Evolutionary conservation across 2,797 vertebrate species (phyloP).

Genomic region (Tangara arthus): DNA sequence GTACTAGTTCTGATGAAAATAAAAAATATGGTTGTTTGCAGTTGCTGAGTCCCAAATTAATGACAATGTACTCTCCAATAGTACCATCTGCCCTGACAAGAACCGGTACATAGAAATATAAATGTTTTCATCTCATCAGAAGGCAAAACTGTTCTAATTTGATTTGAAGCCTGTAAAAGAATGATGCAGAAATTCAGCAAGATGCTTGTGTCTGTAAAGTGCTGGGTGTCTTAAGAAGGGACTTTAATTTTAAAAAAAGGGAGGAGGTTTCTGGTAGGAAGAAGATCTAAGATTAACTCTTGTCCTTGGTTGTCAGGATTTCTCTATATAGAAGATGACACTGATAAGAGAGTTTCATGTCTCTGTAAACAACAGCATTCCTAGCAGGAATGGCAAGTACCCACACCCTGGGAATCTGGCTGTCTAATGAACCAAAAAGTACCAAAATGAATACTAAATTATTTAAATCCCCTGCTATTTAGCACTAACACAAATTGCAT

Average conservation of each 20-base stretch:
- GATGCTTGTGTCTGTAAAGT: not conserved
- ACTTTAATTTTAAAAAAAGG: not conserved
- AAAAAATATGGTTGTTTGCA: not conserved
- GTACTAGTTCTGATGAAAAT: not conserved
- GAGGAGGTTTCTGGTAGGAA: not conserved
- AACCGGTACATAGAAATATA: not conserved
- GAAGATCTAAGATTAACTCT: not conserved
- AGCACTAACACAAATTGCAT: not conserved
- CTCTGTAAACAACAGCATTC: not conserved
- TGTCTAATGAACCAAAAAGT: not conserved
- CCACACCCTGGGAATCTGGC: not conserved
- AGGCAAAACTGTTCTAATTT: not conserved
- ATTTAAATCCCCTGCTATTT: not conserved
- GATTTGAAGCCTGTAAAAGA: not conserved
- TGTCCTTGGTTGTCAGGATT: not conserved
- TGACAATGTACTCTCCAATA: not conserved
- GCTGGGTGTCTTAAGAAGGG: not conserved
- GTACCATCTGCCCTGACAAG: not conserved
- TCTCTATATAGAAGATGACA: not conserved
- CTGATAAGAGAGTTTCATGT: not conserved
- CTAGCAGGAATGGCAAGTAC: not conserved
- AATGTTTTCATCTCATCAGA: not conserved
- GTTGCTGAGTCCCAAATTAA: not conserved
- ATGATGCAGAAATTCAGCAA: not conserved
- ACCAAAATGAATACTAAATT: constrained; percentile 6